Conservation (phyloP, 2,888 invertebrate species). For the Saturnia japonica region DNA sequence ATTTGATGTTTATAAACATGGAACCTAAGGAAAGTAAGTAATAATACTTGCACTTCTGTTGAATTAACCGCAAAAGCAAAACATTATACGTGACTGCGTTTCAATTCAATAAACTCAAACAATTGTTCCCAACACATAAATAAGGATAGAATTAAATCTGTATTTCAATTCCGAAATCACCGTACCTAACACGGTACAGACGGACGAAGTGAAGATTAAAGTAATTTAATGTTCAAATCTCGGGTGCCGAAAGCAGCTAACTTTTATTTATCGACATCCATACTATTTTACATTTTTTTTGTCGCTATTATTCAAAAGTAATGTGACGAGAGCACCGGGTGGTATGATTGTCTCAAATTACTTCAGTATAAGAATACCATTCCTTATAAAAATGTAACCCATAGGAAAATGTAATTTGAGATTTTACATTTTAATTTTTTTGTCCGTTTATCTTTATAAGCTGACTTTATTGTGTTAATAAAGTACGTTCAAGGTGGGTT, state of each 20-base stretch:
- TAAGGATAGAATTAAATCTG: slow-evolving; percentile 24
- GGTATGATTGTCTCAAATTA: slow-evolving; percentile 65
- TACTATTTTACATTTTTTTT: slow-evolving; percentile 51
- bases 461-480: slow-evolving; percentile 12
- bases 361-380: slow-evolving; percentile 36
- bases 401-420: slow-evolving; percentile 23
- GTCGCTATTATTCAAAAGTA: slow-evolving; percentile 55
- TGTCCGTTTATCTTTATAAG: slow-evolving; percentile 7
- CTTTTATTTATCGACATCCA: slow-evolving; percentile 57
- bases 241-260: slow-evolving; percentile 52
- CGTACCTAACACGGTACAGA: slow-evolving; percentile 26
- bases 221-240: slow-evolving; percentile 44
- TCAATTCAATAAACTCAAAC: slow-evolving; percentile 11
- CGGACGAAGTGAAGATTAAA: slow-evolving; percentile 30
- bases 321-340: slow-evolving; percentile 53
- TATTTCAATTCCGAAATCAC: slow-evolving; percentile 28
- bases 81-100: slow-evolving; percentile 9
- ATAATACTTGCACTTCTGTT: slow-evolving; percentile 10
- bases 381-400: slow-evolving; percentile 18
- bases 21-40: slow-evolving; percentile 4
- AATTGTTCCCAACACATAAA: slow-evolving; percentile 18
- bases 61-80: slow-evolving; percentile 13
- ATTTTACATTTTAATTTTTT: slow-evolving; percentile 20
- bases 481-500: slow-evolving; percentile 7
- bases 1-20: slow-evolving; percentile 17